Percentiles rank a stretch among this genome's conserved stretches.
phyloP scores from a whole-genome alignment of 2,888 invertebrate species.

The Siphlonurus alternatus region DNA sequence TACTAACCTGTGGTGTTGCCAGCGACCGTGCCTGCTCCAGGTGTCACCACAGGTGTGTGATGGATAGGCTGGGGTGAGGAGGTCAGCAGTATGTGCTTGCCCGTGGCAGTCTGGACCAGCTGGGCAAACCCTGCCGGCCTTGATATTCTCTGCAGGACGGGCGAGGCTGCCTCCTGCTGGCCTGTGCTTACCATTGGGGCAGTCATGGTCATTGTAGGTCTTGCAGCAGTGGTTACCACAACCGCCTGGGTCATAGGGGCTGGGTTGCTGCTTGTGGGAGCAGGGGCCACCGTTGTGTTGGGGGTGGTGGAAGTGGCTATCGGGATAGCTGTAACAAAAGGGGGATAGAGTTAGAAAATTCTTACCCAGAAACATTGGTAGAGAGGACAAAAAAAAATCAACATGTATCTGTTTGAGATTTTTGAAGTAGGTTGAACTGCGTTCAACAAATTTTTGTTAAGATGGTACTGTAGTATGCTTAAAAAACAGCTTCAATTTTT shows the following conservation, averaged over 20 bases:
- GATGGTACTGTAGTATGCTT: too few relatives aligned
- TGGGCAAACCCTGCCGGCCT: conserved; percentile 33
- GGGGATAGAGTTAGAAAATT: too few relatives aligned
- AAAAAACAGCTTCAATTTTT: too few relatives aligned
- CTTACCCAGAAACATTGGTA: too few relatives aligned
- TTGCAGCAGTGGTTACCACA: conserved; percentile 24
- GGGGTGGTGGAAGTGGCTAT: conserved; percentile 2
- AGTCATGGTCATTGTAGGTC: conserved; percentile 24
- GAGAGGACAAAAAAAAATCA: too few relatives aligned
- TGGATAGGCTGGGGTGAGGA: conserved; percentile 27
- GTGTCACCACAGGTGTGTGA: conserved; percentile 11
- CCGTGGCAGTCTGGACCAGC: conserved; percentile 50
- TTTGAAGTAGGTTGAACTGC: too few relatives aligned
- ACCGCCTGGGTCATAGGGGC: conserved; percentile 19
- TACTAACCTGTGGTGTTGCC: conserved; percentile 22
- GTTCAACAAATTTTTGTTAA: too few relatives aligned
- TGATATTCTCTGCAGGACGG: neutral
- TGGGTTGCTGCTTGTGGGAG: neutral
- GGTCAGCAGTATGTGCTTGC: conserved; percentile 48
- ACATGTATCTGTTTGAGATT: too few relatives aligned
- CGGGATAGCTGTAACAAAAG: neutral
- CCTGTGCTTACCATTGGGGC: conserved; percentile 21
- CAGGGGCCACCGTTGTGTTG: conserved; percentile 16
- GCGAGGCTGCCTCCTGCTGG: conserved; percentile 19
- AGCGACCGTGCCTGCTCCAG: conserved; percentile 4